These are phyloP conservation scores for Argyresthia goedartella DNA, from an alignment of 2,888 invertebrate species.

Conservation along the genomic window DNA sequence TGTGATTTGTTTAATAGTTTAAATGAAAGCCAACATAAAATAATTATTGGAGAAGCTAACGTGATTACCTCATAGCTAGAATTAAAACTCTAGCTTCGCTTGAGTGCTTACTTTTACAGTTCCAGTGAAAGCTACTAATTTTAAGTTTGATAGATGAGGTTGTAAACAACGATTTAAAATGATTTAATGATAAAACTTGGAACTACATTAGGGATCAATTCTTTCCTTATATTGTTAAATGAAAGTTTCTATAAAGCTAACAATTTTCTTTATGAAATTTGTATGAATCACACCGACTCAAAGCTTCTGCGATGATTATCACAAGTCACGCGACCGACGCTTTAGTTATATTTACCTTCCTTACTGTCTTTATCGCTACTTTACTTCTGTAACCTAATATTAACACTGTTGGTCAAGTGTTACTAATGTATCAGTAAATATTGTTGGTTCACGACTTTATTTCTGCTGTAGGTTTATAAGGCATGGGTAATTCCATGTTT, in stretches of 20 bases:
- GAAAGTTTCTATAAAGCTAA: slow-evolving; percentile 59
- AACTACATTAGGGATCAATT: slow-evolving; percentile 62
- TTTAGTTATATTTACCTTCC: slow-evolving; percentile 17
- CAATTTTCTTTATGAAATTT: slow-evolving; percentile 64
- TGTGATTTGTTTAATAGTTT: not conserved
- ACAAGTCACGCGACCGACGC: slow-evolving; percentile 44
- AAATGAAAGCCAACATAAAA: no score
- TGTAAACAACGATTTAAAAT: slow-evolving; percentile 15
- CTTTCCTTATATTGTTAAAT: slow-evolving; percentile 53
- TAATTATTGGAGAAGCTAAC: not conserved
- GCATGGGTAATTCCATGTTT: no score
- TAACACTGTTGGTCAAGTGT: no score
- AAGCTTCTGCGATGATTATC: slow-evolving; percentile 54
- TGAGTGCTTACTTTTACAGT: not conserved
- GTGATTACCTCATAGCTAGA: no score
- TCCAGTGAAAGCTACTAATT: not conserved
- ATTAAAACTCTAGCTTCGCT: no score
- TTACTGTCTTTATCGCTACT: not conserved
- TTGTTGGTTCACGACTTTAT: no score
- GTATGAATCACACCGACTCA: slow-evolving; percentile 45
- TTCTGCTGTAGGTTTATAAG: no score
- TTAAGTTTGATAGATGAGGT: not conserved
- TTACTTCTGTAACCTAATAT: no score
- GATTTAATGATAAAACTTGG: slow-evolving; percentile 49
- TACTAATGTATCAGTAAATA: no score